Conservation (phyloP, 2,113 vertebrate genomes). For the Tachuris rubrigastra region DNA sequence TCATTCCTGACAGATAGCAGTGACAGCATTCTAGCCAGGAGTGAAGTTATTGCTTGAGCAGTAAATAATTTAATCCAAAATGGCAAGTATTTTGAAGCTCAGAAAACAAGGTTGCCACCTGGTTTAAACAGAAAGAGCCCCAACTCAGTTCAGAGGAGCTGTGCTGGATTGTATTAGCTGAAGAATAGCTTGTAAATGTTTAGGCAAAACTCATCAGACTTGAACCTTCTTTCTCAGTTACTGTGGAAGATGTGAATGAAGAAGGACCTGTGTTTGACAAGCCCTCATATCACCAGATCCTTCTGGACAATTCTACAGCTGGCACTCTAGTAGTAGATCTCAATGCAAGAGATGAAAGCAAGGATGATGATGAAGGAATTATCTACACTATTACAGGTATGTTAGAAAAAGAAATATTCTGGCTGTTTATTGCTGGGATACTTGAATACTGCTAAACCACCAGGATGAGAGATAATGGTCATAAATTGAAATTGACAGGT, state of each 20-base stretch:
- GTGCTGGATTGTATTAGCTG: not conserved
- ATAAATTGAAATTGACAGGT: not conserved
- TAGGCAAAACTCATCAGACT: not conserved
- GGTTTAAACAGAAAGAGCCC: not conserved
- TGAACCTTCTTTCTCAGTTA: constrained; percentile 16
- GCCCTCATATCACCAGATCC: constrained; percentile 30
- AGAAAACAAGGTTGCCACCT: not conserved
- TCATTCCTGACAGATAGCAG: not conserved
- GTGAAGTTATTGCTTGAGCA: not conserved
- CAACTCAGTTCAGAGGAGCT: not conserved
- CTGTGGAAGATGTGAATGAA: constrained; percentile 65
- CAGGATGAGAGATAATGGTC: not conserved
- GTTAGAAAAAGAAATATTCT: not conserved
- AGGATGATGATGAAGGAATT: constrained; percentile 53
- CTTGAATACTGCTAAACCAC: not conserved
- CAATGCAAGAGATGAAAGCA: constrained; percentile 54
- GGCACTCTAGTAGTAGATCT: constrained; percentile 48
- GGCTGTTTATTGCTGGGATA: not conserved
- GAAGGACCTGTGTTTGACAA: constrained; percentile 48
- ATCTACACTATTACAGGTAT: constrained; percentile 62
- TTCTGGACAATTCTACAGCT: constrained; percentile 37
- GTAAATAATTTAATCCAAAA: not conserved
- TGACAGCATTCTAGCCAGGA: not conserved
- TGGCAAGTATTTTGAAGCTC: not conserved
- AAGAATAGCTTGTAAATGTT: not conserved